Evolutionary conservation across 2,888 invertebrate genomes (phyloP).

Genomic region (Patella depressa): DNA sequence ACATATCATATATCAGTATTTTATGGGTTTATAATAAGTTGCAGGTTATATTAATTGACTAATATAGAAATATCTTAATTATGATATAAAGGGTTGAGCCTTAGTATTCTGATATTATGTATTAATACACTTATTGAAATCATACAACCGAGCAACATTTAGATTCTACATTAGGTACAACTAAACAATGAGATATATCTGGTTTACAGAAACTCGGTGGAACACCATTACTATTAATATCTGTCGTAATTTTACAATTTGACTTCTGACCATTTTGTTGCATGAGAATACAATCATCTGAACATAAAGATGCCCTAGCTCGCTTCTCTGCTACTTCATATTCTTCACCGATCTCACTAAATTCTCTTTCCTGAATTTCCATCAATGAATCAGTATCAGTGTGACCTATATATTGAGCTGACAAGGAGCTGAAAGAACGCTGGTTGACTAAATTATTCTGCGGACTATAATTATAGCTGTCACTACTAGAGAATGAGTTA

Average conservation of each 20-base stretch:
- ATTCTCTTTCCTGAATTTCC: neutral
- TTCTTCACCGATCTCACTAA: conserved; percentile 5
- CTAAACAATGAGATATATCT: conserved; percentile 30
- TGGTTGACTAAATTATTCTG: conserved; percentile 21
- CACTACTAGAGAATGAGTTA: conserved; percentile 45
- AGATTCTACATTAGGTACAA: conserved; percentile 49
- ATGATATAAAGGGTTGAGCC: too few species aligned
- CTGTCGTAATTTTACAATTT: conserved; percentile 43
- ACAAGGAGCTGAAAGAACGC: neutral
- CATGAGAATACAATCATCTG: conserved; percentile 11
- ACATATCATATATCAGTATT: too few species aligned
- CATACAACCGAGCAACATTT: conserved; percentile 64
- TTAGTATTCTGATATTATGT: too few species aligned
- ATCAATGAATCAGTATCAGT: neutral
- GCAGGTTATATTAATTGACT: too few species aligned
- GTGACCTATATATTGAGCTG: neutral
- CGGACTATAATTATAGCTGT: conserved; percentile 12
- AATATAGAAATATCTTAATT: too few species aligned
- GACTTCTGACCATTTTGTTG: conserved; percentile 27
- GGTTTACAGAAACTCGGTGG: conserved; percentile 42
- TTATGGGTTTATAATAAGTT: too few species aligned
- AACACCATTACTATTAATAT: conserved; percentile 55
- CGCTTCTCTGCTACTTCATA: neutral
- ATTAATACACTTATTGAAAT: conserved; percentile 10
- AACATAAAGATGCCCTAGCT: conserved; percentile 12